Conservation (phyloP, 2,888 invertebrate genomes). For the Pinctada fucata region DNA sequence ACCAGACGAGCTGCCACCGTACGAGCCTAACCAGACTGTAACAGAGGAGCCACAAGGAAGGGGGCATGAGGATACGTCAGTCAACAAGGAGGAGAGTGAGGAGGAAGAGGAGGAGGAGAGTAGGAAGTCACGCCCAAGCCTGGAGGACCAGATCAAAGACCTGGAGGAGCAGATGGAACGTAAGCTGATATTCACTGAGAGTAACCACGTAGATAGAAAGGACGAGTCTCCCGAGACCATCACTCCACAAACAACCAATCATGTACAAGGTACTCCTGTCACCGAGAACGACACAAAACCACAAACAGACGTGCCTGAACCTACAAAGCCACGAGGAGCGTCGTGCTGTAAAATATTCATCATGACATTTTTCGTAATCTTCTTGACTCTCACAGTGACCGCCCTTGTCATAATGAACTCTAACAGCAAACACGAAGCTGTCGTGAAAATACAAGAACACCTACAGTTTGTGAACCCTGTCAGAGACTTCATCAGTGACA, state of each 20-base stretch:
- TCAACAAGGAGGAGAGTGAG: conserved; percentile 55
- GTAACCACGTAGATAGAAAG: conserved; percentile 51
- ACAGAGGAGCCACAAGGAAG: conserved; percentile 41
- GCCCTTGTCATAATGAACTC: conserved; percentile 62
- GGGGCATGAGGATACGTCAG: conserved; percentile 53
- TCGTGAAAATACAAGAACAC: conserved; percentile 58
- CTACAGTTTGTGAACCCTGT: conserved; percentile 65
- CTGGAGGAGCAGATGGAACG: conserved; percentile 62
- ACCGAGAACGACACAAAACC: conserved; percentile 15
- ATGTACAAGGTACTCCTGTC: conserved; percentile 29
- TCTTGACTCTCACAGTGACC: conserved; percentile 59
- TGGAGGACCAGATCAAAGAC: conserved; percentile 68
- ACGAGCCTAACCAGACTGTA: conserved; percentile 40
- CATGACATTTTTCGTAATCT: conserved; percentile 56
- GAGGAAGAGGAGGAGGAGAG: conserved; percentile 51
- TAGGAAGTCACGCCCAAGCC: conserved; percentile 56
- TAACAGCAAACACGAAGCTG: conserved; percentile 60
- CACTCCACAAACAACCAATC: conserved; percentile 36
- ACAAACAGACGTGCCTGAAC: conserved; percentile 22
- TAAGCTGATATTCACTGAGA: conserved; percentile 44
- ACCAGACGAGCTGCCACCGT: conserved; percentile 25
- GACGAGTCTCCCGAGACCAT: conserved; percentile 28
- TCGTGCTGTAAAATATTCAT: conserved; percentile 56
- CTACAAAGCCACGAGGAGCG: conserved; percentile 36
- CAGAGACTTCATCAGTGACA: conserved; percentile 57